phyloP scores from a whole-genome alignment of 2,113 vertebrate species.

The Prolemur simus region DNA sequence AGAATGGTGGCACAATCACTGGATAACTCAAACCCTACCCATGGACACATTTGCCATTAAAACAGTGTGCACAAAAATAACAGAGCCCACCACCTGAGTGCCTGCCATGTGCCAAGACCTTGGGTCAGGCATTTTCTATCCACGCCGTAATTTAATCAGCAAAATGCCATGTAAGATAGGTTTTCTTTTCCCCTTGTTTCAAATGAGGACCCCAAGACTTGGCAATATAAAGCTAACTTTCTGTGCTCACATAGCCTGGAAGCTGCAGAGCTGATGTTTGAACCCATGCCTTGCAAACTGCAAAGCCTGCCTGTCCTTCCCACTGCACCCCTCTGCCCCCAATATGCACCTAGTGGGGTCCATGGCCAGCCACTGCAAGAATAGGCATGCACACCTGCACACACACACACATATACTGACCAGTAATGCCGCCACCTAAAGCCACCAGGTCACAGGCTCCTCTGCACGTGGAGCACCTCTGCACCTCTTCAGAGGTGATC shows the following conservation, averaged over 20 bases:
- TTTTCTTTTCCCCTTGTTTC: not conserved
- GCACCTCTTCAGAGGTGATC: not conserved
- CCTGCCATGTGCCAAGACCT: not conserved
- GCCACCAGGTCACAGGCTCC: constrained; percentile 2
- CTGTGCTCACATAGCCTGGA: not conserved
- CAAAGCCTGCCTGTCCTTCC: not conserved
- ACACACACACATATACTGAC: constrained; percentile 51
- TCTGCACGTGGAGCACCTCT: not conserved
- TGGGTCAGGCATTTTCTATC: not conserved
- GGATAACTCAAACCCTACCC: not conserved
- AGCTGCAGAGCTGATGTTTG: not conserved
- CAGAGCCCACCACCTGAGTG: not conserved
- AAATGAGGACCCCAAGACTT: not conserved
- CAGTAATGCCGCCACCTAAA: not conserved
- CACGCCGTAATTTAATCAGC: not conserved
- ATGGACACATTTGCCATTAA: rapidly evolving
- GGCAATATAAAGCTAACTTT: too few species aligned
- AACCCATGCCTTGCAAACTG: not conserved
- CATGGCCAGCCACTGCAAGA: not conserved
- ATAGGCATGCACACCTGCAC: rapidly evolving
- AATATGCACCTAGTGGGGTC: not conserved
- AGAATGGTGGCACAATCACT: not conserved
- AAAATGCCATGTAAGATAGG: not conserved
- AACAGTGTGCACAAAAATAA: not conserved
- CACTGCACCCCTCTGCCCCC: not conserved